These are phyloP conservation scores for Calidris pugnax DNA, from an alignment of 2,113 vertebrate genomes.

Conservation along the genomic window DNA sequence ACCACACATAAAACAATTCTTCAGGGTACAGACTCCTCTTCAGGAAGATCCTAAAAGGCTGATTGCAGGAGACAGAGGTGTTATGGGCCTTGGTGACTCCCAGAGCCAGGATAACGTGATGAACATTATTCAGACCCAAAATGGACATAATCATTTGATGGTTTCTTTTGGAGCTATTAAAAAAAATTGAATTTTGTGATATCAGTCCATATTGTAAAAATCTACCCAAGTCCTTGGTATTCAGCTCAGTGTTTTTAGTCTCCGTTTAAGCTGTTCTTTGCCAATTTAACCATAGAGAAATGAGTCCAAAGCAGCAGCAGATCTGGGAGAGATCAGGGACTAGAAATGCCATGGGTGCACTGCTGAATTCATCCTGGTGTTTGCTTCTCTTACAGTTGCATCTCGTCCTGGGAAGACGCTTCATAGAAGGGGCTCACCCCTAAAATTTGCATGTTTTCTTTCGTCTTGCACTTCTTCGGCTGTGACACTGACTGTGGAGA, in stretches of 20 bases:
- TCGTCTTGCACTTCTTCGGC: background rate
- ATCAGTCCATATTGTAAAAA: background rate
- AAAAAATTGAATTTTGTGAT: background rate
- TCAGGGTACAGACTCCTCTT: background rate
- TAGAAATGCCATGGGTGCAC: background rate
- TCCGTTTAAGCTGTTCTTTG: background rate
- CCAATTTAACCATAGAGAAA: background rate
- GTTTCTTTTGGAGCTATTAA: background rate
- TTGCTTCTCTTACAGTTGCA: background rate
- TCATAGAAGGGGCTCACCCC: background rate
- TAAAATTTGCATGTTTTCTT: background rate
- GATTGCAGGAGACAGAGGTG: background rate
- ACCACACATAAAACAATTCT: background rate
- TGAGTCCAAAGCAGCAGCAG: background rate
- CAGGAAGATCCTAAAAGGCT: background rate
- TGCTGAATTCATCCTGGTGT: background rate
- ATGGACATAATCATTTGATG: background rate
- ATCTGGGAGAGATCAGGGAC: background rate
- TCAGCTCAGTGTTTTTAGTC: background rate
- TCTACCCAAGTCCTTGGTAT: background rate
- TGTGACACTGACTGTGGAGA: background rate
- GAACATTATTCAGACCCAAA: background rate
- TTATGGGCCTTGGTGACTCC: background rate
- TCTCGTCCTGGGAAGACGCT: background rate
- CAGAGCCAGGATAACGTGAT: background rate